Evolutionary conservation across 2,113 vertebrate species (phyloP).

Genomic region (Pluvialis apricaria): DNA sequence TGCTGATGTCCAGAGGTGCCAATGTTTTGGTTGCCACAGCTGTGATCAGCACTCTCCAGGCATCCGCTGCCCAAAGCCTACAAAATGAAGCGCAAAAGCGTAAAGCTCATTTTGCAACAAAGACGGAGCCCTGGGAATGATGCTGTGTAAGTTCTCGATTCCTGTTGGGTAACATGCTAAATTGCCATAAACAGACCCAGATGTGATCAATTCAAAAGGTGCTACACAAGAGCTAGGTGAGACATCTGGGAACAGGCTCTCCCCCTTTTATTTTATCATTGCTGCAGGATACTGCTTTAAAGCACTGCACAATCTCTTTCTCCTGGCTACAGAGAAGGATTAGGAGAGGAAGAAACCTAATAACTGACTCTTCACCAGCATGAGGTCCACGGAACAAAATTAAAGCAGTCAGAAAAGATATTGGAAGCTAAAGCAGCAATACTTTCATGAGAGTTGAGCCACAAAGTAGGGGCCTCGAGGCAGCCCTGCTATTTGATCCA

Average conservation of each 20-base stretch:
- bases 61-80: neutral
- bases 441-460: neutral
- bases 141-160: neutral
- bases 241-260: neutral
- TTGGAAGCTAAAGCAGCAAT: neutral
- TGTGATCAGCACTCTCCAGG: neutral
- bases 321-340: neutral
- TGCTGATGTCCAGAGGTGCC: neutral
- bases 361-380: neutral
- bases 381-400: neutral
- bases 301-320: neutral
- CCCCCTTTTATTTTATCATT: neutral
- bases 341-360: neutral
- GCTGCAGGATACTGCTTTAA: neutral
- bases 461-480: neutral
- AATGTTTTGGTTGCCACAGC: neutral
- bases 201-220: neutral
- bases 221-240: neutral
- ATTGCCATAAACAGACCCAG: neutral
- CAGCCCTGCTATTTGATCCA: neutral
- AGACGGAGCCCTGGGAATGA: neutral
- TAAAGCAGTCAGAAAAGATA: neutral
- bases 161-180: neutral
- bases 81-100: neutral
- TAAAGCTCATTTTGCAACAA: neutral